Percentiles rank a stretch among this genome's conserved stretches.
Evolutionary conservation across 1,140 invertebrate genomes (phyloP).

Genomic region (Steinernema feltiae): DNA sequence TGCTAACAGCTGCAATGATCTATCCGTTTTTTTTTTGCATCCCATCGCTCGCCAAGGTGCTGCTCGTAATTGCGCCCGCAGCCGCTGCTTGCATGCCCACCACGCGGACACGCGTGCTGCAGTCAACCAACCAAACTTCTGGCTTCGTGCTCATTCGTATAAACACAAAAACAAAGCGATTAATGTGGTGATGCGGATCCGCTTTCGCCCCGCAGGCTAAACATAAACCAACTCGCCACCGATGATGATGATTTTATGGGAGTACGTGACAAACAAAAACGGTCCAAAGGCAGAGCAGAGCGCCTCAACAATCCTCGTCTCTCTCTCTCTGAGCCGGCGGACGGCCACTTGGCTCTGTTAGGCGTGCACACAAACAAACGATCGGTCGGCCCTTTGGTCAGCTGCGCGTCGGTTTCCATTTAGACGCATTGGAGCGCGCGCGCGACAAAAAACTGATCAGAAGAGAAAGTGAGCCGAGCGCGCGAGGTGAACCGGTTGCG

Average conservation of each 20-base stretch:
- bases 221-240: background rate
- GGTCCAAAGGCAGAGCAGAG: too few species aligned
- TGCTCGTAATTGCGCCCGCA: background rate
- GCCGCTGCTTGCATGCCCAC: background rate
- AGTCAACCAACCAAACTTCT: too few species aligned
- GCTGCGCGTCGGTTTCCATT: too few species aligned
- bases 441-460: background rate
- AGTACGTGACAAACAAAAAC: background rate
- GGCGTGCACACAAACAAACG: background rate
- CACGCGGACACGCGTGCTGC: background rate
- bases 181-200: too few species aligned
- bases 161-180: slow-evolving; percentile 13
- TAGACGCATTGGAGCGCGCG: background rate
- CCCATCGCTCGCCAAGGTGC: background rate
- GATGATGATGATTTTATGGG: background rate
- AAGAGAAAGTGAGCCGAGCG: background rate
- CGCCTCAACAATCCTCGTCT: too few species aligned
- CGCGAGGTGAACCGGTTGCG: background rate
- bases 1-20: slow-evolving; percentile 5
- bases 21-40: background rate
- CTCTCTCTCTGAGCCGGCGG: too few species aligned
- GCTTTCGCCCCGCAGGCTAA: background rate
- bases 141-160: background rate
- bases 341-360: too few species aligned
- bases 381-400: background rate